A percentile compares a stretch with the other conserved stretches of the same genome.
Conservation (phyloP, 2,888 invertebrate species). For the Peribatodes rhomboidaria region DNA sequence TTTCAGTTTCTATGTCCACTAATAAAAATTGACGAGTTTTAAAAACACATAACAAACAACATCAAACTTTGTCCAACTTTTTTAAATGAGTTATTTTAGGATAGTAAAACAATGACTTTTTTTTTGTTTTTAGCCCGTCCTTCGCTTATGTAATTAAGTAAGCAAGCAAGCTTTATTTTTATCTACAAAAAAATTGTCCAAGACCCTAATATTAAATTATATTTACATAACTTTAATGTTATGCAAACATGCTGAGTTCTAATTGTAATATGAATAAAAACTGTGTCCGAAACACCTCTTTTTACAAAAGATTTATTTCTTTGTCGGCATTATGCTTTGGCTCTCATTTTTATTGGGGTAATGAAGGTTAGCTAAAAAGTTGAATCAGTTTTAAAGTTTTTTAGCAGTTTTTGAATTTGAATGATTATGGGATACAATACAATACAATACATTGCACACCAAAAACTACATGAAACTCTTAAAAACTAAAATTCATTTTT, state of each 20-base stretch:
- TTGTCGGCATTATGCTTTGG: constrained; percentile 40
- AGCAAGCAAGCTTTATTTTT: not conserved
- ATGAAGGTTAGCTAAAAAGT: constrained; percentile 17
- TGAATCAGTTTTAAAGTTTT: constrained; percentile 1
- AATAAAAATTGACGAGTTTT: too few species aligned
- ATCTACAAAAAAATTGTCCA: constrained; percentile 30
- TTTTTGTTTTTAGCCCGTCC: not conserved
- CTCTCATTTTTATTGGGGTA: constrained; percentile 36
- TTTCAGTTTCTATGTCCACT: too few species aligned
- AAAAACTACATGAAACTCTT: too few species aligned
- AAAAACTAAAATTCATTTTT: too few species aligned
- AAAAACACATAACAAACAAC: too few species aligned
- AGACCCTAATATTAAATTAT: constrained; percentile 37
- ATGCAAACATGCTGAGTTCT: constrained; percentile 59
- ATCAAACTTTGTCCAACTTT: too few species aligned
- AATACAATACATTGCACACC: too few species aligned
- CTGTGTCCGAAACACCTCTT: constrained; percentile 39
- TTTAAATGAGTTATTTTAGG: too few species aligned
- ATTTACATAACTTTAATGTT: constrained; percentile 58
- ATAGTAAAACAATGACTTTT: too few species aligned
- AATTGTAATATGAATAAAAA: constrained; percentile 55
- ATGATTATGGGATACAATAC: not conserved
- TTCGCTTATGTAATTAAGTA: too few species aligned
- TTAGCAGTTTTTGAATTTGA: not conserved
- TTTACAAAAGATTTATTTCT: constrained; percentile 30